Conservation (phyloP, 2,888 invertebrate species). For the Athrips mouffetella region DNA sequence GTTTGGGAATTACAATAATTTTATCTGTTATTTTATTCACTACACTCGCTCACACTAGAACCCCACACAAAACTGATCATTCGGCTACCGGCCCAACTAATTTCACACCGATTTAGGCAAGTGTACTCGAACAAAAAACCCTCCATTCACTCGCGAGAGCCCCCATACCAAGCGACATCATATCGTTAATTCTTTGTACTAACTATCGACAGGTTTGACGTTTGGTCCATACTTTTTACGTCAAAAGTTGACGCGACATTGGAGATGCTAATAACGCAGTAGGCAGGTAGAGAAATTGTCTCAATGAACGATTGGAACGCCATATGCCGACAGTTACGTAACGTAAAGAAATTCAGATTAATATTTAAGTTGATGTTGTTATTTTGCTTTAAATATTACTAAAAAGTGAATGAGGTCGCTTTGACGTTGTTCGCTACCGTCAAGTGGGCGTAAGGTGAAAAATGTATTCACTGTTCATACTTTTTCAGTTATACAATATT, state of each 20-base stretch:
- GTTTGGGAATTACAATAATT: too few relatives aligned
- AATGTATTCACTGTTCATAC: too few relatives aligned
- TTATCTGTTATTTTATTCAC: too few relatives aligned
- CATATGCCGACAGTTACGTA: slow-evolving; percentile 5
- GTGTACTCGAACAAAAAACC: slow-evolving; percentile 66
- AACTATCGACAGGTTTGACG: too few relatives aligned
- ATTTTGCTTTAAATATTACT: background rate
- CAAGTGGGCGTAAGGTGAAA: too few relatives aligned
- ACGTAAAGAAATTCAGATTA: background rate
- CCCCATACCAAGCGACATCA: too few relatives aligned
- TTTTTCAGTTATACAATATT: too few relatives aligned
- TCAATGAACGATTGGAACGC: slow-evolving; percentile 7
- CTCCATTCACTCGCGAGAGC: slow-evolving; percentile 64
- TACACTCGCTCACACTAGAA: slow-evolving; percentile 30
- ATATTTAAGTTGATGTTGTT: background rate
- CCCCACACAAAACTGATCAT: slow-evolving; percentile 39
- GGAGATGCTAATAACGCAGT: too few relatives aligned
- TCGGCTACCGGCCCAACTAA: slow-evolving; percentile 56
- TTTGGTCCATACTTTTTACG: too few relatives aligned
- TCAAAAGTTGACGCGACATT: too few relatives aligned
- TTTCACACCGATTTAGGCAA: slow-evolving; percentile 75
- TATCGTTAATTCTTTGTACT: too few relatives aligned
- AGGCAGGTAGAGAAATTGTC: slow-evolving; percentile 8
- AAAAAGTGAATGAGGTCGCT: background rate
- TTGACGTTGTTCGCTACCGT: too few relatives aligned